A percentile compares a stretch with the other conserved stretches of the same genome.
Evolutionary conservation across 1,140 invertebrate genomes (phyloP).

Genomic region (Chelonus insularis): DNA sequence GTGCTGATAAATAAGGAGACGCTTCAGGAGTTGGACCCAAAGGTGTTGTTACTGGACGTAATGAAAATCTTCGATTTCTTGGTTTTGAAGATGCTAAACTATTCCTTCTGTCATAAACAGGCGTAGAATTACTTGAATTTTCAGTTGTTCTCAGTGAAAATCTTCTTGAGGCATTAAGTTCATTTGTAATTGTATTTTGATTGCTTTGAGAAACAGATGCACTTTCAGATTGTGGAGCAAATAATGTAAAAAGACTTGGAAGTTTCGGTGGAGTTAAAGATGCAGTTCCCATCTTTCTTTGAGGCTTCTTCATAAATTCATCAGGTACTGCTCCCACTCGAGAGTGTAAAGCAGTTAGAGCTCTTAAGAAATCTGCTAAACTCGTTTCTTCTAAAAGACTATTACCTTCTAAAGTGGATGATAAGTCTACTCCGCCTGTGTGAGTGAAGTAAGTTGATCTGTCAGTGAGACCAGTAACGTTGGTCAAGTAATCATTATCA

Average conservation of each 20-base stretch:
- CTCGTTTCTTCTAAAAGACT: conserved; percentile 75
- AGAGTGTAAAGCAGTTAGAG: conserved; percentile 66
- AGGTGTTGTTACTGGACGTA: conserved; percentile 53
- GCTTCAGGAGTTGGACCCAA: conserved; percentile 34
- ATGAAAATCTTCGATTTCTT: conserved; percentile 52
- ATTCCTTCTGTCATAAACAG: conserved; percentile 38
- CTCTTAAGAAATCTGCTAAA: conserved; percentile 73
- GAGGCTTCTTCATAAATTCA: conserved; percentile 45
- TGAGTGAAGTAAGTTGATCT: conserved; percentile 44
- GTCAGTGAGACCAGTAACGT: neutral
- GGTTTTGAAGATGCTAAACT: conserved; percentile 34
- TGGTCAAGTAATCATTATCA: conserved; percentile 10
- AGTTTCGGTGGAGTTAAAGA: conserved; percentile 55
- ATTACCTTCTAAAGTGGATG: conserved; percentile 49
- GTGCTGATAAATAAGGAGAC: conserved; percentile 41
- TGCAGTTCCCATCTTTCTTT: conserved; percentile 64
- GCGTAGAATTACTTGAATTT: conserved; percentile 35
- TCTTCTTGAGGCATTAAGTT: conserved; percentile 31
- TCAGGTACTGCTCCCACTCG: conserved; percentile 46
- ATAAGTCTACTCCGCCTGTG: conserved; percentile 37
- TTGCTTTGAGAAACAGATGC: conserved; percentile 39
- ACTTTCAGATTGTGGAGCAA: conserved; percentile 41
- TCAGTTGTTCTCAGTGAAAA: conserved; percentile 45
- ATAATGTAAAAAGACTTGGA: conserved; percentile 55
- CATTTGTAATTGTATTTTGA: conserved; percentile 41